Conservation (phyloP, 1,140 invertebrate species). For the Papilio dardanus region DNA sequence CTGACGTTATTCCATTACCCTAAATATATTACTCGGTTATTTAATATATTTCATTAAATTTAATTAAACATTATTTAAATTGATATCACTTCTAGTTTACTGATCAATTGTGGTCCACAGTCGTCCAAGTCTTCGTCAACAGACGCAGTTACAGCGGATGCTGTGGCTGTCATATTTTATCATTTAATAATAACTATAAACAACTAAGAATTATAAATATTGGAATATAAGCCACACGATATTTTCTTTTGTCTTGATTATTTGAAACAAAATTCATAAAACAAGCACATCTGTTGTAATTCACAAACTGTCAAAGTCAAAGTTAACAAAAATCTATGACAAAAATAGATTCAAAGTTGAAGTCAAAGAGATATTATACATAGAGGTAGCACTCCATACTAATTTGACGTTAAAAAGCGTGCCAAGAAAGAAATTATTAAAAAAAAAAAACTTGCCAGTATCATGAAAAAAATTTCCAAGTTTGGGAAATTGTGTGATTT, state of each 20-base stretch:
- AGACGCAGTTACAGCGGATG: constrained; percentile 73
- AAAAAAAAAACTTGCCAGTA: no score
- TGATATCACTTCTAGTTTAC: constrained; percentile 84
- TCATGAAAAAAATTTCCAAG: no score
- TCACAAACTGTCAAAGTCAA: not conserved
- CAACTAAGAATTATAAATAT: not conserved
- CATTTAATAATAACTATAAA: constrained; percentile 33
- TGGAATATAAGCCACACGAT: not conserved
- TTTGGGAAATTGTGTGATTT: no score
- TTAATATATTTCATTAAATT: constrained; percentile 9
- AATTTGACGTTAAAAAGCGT: no score
- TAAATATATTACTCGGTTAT: constrained; percentile 53
- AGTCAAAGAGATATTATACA: no score
- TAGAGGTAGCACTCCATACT: no score
- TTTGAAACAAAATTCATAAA: constrained; percentile 35
- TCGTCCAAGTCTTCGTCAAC: constrained; percentile 84
- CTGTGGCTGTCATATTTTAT: constrained; percentile 67
- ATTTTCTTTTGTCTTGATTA: constrained; percentile 3
- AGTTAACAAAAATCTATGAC: not conserved
- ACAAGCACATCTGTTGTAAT: not conserved
- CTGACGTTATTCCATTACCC: constrained; percentile 93
- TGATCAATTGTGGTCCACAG: constrained; percentile 84
- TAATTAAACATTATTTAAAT: not conserved
- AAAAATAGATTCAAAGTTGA: no score
- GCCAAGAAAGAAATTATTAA: no score